phyloP scores from a whole-genome alignment of 2,888 invertebrate species.

The Aspidapion aeneum region DNA sequence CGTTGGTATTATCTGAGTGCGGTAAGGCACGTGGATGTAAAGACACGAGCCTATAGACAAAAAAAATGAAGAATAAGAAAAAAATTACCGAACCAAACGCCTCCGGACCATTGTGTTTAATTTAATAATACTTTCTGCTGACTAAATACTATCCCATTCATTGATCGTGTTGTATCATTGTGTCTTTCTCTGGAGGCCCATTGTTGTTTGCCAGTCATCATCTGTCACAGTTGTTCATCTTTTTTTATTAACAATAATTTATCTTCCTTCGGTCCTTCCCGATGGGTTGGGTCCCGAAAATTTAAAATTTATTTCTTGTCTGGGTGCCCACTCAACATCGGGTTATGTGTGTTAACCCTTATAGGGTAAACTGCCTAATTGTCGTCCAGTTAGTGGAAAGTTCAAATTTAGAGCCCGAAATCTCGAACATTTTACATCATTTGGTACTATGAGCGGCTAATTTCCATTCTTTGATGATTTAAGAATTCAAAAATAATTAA shows the following conservation, averaged over 20 bases:
- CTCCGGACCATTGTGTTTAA: constrained; percentile 42
- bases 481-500: too few relatives aligned
- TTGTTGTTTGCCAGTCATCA: constrained; percentile 18
- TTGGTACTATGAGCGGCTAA: too few relatives aligned
- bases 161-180: constrained; percentile 40
- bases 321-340: too few relatives aligned
- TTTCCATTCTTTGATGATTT: too few relatives aligned
- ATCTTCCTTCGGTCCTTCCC: neutral
- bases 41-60: neutral
- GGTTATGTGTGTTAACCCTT: too few relatives aligned
- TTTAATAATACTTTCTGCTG: constrained; percentile 43
- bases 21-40: neutral
- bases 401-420: too few relatives aligned
- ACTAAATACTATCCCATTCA: constrained; percentile 44
- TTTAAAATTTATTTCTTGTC: too few relatives aligned
- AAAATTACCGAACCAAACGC: constrained; percentile 31
- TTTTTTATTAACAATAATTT: constrained; percentile 24
- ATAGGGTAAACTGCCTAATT: too few relatives aligned
- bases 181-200: constrained; percentile 35
- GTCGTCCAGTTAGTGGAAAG: too few relatives aligned
- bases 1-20: neutral
- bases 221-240: constrained; percentile 27
- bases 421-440: too few relatives aligned
- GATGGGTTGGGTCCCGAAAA: neutral
- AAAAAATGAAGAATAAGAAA: neutral